Base-by-base conservation (phyloP, 2,888 invertebrate species). In the Euzophera pinguis region DNA sequence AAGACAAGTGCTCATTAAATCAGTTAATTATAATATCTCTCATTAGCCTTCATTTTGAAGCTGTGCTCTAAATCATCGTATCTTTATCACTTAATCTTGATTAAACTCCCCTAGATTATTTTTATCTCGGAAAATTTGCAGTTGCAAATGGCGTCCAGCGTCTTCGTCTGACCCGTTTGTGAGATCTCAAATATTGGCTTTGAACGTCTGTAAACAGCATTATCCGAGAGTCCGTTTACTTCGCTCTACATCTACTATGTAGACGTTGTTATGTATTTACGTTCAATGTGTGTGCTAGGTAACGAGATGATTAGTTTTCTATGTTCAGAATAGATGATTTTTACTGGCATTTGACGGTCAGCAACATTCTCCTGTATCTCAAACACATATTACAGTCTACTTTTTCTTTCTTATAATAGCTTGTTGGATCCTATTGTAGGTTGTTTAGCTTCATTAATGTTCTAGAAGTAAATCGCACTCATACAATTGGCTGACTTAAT, bases 71-170 rank as follows among this genome's bases (percentile, higher is more conserved):
- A 56, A 69, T 70, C 67, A 71, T 63, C 60, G 60, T 62, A 68
- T 71, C 71, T 75, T 75, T 73, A 78, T 74, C 78, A 64, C 67
- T 68, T 81, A 81, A 84, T 83, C 85, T 79, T 73, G 73, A 80
- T 81, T 76, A 82, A 84, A 73, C 73, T 61, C 65, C 69, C 64
- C 60, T 69, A 81, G 84, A 84, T 84, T 79, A 85, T 79, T 86
- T 85, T 87, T 86, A 87, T 88, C 87, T 81, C 67, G 78, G 80
- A 81, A 86, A 86, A 84, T 86, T 87, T 84, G 86, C 86, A 84
- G 72, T 83, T 75, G 81, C 84, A 78, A 86, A 86, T 84, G 84
- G 84, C 76, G 83, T 66, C 63, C 69, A 58, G 65, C 77, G 74
- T 75, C 77, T 74, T 67, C 63, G 79, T 68, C 78, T 86, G 89